Evolutionary conservation across 2,888 invertebrate genomes (phyloP), one percentile per base, ranked within the genome.

Genomic region (Caenorhabditis drosophilae): DNA sequence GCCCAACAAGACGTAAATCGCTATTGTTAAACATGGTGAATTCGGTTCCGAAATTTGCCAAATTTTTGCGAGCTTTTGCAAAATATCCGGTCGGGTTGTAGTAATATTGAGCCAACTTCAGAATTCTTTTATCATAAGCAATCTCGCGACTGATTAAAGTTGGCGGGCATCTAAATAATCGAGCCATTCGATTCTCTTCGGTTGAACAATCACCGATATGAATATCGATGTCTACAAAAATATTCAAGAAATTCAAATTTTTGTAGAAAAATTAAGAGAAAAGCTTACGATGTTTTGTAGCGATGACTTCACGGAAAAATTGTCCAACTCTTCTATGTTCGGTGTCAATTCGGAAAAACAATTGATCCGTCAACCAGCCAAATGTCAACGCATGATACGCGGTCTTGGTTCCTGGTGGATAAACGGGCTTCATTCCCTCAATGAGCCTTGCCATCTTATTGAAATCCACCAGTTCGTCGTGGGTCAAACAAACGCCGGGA

Each of bases 331-430:
- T 73, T 36, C 85, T 70, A 6, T 83, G 77, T 31, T 78, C 67
- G 3, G 83, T 80, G 54, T 85, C 85, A 0, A 81, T 81, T 51
- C 82, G 73, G 26, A 78, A 52, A 26, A 85, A 73, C 1, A 72
- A 48, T 38, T 79, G 80, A 60, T 85, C 84, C 11, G 82, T 74
- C 47, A 83, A 81, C 61, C 83, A 73, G 9, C 84, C 85, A 54
- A 78, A 79, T n/a, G 84, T 84, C 4, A 84, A 58, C 1, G 76
- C 81, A 64, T 85, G 85, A 70, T 85, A 84, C 4, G 84, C 84
- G 36, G 76, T 74, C n/a, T 74, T 66, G 2, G 80, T 74, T 76
- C 84, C 84, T 1, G 75, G 72, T 7, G 62, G 47, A 79, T 84
- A 85, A 25, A 72, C 68, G 2, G 84, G 84, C 27, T 61, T 67